A percentile compares a stretch with the other conserved stretches of the same genome.
Evolutionary conservation across 92 coral and sea anemone species (phyloP).

Genomic region (Paragorgia papillata): DNA sequence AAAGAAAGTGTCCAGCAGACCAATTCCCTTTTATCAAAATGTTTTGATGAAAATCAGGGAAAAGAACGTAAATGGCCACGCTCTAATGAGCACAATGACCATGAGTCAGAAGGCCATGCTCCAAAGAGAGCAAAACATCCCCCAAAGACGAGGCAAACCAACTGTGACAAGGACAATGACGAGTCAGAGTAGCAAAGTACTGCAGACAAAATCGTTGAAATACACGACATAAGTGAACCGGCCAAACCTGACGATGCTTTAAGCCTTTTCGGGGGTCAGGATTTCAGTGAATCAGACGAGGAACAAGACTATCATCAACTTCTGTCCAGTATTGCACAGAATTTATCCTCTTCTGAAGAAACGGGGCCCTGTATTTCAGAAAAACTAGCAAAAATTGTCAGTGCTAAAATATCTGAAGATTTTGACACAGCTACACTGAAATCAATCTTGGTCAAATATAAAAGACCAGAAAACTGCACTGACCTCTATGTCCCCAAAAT

Average conservation of each 20-base stretch:
- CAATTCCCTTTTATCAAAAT: background rate
- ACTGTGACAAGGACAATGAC: background rate
- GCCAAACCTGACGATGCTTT: background rate
- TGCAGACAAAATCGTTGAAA: no score
- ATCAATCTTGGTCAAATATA: background rate
- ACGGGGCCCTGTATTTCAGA: constrained; percentile 1
- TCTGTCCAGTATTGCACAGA: background rate
- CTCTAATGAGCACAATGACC: background rate
- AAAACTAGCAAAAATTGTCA: constrained; percentile 4
- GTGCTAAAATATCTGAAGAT: background rate
- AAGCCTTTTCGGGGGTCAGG: background rate
- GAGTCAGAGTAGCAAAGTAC: no score
- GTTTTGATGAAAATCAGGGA: background rate
- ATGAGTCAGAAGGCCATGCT: background rate
- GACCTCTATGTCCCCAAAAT: constrained; percentile 8
- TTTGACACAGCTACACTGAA: constrained; percentile 7
- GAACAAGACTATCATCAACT: background rate
- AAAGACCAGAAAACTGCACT: constrained; percentile 3
- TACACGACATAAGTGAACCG: no score
- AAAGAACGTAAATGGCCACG: background rate
- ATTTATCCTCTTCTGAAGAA: background rate
- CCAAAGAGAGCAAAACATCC: constrained; percentile 1
- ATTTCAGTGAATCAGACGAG: background rate
- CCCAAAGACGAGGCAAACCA: background rate
- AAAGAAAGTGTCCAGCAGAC: no score